phyloP scores from a whole-genome alignment of 2,113 vertebrate species.

The Vimba vimba region DNA sequence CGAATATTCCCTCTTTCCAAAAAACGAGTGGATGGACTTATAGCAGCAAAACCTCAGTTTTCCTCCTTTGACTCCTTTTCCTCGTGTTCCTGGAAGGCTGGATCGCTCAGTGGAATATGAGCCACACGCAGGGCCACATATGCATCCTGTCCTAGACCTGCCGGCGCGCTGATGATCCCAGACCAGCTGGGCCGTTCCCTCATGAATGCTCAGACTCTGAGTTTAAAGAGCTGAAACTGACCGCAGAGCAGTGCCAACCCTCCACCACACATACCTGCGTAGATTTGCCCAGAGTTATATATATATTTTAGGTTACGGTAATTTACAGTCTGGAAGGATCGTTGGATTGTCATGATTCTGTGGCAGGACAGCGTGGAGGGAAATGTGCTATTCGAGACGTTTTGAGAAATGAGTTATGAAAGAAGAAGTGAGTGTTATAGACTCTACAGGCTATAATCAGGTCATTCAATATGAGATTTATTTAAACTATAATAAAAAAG shows the following conservation, averaged over 20 bases:
- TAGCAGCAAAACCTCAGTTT: conserved; percentile 72
- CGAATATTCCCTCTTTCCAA: conserved; percentile 53
- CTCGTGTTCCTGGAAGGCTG: conserved; percentile 72
- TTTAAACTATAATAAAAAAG: background rate
- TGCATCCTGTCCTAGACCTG: conserved; percentile 36
- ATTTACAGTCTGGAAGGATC: conserved; percentile 34
- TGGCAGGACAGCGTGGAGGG: background rate
- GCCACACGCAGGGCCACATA: conserved; percentile 48
- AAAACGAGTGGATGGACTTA: conserved; percentile 71
- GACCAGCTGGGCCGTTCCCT: background rate
- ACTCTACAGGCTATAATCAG: conserved; percentile 1
- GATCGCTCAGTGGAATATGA: conserved; percentile 74
- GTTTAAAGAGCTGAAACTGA: conserved; percentile 11
- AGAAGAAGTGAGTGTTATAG: conserved; percentile 4
- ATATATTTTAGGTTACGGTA: conserved; percentile 36
- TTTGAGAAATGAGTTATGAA: conserved; percentile 23
- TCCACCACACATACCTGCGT: conserved; percentile 21
- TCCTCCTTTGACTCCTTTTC: conserved; percentile 55
- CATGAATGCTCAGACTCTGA: background rate
- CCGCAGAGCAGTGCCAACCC: background rate
- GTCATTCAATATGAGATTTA: conserved; percentile 2
- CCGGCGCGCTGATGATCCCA: conserved; percentile 5
- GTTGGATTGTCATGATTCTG: conserved; percentile 38
- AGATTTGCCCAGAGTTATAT: conserved; percentile 3
- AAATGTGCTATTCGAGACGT: background rate